A percentile compares a stretch with the other conserved stretches of the same genome.
Conservation (phyloP, 2,888 invertebrate species). For the Tenthredo distinguenda region DNA sequence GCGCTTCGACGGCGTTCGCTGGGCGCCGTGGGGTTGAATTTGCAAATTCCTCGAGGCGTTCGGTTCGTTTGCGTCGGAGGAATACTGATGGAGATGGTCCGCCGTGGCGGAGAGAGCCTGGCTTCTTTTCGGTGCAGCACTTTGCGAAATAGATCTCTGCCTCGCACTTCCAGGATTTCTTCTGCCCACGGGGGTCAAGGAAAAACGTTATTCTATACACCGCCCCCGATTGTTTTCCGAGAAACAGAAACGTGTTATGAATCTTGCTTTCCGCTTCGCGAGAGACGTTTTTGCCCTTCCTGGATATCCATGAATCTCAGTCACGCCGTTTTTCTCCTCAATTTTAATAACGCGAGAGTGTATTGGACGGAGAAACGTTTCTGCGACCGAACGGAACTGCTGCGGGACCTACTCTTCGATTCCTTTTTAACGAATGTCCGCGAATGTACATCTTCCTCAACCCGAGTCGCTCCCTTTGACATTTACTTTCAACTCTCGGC, state of each 20-base stretch:
- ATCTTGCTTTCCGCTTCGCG: neutral
- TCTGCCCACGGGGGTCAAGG: neutral
- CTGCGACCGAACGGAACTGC: neutral
- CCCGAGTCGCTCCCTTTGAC: neutral
- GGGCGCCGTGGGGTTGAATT: neutral
- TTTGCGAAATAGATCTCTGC: constrained; percentile 26
- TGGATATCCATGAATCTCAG: neutral
- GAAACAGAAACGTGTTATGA: constrained; percentile 7
- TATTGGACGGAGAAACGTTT: neutral
- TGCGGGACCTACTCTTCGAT: neutral
- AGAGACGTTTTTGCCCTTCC: neutral
- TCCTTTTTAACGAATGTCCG: neutral
- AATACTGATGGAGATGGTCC: constrained; percentile 5
- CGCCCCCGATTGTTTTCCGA: neutral
- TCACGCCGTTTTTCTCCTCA: neutral
- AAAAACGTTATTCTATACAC: neutral
- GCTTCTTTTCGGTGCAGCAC: neutral
- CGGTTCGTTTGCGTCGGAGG: constrained; percentile 10
- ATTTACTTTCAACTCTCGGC: constrained; percentile 17
- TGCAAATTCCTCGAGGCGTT: constrained; percentile 18
- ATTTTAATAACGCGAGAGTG: neutral
- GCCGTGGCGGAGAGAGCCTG: neutral
- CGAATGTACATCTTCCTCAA: neutral
- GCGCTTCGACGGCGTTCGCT: neutral
- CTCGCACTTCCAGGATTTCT: neutral